Conservation (phyloP, 2,113 vertebrate genomes). For the Pitta sordida region DNA sequence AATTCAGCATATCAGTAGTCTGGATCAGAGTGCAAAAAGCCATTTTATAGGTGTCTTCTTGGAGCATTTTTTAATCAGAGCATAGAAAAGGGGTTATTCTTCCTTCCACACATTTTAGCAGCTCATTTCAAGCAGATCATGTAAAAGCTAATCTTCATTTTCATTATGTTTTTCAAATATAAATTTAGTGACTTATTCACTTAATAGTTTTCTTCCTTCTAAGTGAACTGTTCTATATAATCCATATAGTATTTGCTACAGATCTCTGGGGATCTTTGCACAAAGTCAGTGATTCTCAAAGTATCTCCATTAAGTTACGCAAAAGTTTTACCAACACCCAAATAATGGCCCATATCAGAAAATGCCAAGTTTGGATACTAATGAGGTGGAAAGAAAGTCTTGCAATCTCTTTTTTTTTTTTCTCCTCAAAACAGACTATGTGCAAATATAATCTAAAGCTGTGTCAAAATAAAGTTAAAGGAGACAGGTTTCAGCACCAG, state of each 20-base stretch:
- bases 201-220: background rate
- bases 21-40: background rate
- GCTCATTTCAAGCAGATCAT: background rate
- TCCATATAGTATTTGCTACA: background rate
- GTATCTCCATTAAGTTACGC: background rate
- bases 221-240: background rate
- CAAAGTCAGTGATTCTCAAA: background rate
- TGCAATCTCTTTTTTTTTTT: background rate
- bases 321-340: background rate
- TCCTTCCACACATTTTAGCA: background rate
- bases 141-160: background rate
- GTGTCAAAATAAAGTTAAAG: background rate
- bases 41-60: background rate
- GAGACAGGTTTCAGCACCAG: background rate
- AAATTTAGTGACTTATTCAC: background rate
- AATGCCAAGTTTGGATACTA: background rate
- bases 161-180: background rate
- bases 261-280: background rate
- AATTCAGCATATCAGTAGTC: background rate
- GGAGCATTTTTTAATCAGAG: background rate
- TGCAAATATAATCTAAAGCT: background rate
- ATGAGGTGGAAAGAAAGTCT: background rate
- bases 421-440: background rate
- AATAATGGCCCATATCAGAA: background rate
- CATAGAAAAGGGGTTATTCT: background rate